Percentiles rank a stretch among this genome's conserved stretches.
These are phyloP conservation scores for Theocolax elegans DNA, from an alignment of 1,140 invertebrate genomes.

Conservation along the genomic window DNA sequence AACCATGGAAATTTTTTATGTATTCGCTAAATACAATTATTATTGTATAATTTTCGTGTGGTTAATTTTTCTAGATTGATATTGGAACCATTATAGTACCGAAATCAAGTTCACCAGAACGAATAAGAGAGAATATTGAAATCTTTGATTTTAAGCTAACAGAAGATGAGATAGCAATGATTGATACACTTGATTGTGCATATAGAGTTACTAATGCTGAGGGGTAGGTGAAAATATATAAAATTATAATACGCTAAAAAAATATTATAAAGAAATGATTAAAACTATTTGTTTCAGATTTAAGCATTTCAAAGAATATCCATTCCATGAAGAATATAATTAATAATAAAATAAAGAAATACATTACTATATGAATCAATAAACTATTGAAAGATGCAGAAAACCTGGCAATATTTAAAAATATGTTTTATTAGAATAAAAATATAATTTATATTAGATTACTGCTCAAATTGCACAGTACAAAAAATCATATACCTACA, in stretches of 20 bases:
- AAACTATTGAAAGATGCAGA: too few species aligned
- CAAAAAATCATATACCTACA: too few species aligned
- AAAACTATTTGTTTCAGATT: constrained; percentile 45
- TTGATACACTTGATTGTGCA: constrained; percentile 73
- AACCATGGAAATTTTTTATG: too few species aligned
- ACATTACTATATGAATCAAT: too few species aligned
- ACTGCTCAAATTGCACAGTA: too few species aligned
- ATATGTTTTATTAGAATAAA: too few species aligned
- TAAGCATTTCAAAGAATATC: constrained; percentile 72
- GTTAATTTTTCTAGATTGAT: constrained; percentile 45
- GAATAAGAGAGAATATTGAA: constrained; percentile 77
- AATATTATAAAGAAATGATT: too few species aligned
- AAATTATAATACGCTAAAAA: background rate
- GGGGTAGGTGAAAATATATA: constrained; percentile 47
- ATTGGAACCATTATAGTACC: constrained; percentile 71
- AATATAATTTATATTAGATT: too few species aligned
- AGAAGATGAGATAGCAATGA: constrained; percentile 70
- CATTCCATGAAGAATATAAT: constrained; percentile 62
- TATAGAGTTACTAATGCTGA: constrained; percentile 67
- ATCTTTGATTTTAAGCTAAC: constrained; percentile 78
- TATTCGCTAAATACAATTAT: too few species aligned
- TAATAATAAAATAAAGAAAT: too few species aligned
- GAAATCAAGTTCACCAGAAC: constrained; percentile 76
- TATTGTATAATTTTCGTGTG: too few species aligned
- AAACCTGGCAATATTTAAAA: too few species aligned